Percentiles rank a stretch among this genome's conserved stretches.
These are phyloP conservation scores for Galerucella pusilla DNA, from an alignment of 2,888 invertebrate genomes.

Conservation along the genomic window DNA sequence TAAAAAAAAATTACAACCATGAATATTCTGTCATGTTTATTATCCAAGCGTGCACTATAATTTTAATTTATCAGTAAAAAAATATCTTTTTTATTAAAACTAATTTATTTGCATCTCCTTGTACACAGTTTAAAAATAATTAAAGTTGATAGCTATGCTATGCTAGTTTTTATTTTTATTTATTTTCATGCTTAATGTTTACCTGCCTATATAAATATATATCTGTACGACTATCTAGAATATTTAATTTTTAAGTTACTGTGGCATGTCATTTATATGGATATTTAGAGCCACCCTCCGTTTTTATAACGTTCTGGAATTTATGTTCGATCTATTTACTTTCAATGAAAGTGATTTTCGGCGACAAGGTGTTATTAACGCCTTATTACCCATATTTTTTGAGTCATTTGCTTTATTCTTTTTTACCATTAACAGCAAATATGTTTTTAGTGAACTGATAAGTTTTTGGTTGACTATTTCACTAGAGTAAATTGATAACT, in stretches of 20 bases:
- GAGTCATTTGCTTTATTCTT: neutral
- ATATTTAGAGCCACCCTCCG: conserved; percentile 8
- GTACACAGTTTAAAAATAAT: conserved; percentile 1
- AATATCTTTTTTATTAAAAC: neutral
- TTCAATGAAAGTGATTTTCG: conserved; percentile 13
- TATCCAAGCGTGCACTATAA: neutral
- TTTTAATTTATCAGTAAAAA: neutral
- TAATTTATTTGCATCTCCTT: conserved; percentile 5
- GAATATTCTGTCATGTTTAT: neutral
- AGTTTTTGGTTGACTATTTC: too few relatives aligned
- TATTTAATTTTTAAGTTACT: conserved; percentile 19
- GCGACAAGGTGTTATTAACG: conserved; percentile 14
- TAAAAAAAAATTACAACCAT: neutral
- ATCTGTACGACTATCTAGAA: conserved; percentile 24
- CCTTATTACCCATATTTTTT: conserved; percentile 5
- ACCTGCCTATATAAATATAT: neutral
- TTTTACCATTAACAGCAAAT: neutral
- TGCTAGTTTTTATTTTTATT: conserved; percentile 14
- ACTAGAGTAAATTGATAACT: too few relatives aligned
- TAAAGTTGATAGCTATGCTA: neutral
- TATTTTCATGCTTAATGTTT: conserved; percentile 24
- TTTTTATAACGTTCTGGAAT: conserved; percentile 13
- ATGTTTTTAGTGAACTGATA: neutral
- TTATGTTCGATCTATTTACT: conserved; percentile 7
- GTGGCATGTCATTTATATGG: conserved; percentile 19